Evolutionary conservation across 2,888 invertebrate genomes (phyloP), one percentile per base, ranked within the genome.

Genomic region (Alentia gelatinosa): DNA sequence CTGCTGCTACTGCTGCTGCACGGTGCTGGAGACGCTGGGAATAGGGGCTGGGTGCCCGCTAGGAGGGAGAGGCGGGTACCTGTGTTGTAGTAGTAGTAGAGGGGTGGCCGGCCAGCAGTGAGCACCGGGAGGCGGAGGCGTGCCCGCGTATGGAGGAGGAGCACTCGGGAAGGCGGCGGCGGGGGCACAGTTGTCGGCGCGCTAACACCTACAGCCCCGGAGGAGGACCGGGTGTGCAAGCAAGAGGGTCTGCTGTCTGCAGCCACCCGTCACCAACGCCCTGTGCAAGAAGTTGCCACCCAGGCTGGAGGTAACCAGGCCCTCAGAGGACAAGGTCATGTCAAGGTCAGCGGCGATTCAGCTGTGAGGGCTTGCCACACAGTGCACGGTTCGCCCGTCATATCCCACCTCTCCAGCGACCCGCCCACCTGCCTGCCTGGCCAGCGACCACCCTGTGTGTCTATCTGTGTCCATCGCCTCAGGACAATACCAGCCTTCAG

Each of bases 21-120:
- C 26, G 12, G 68, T 12, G 33, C 23, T 19, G 68, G 33, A 9
- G 68, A 30, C 30, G 68, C 3, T 30, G 68, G 12, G 47, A 19
- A 7, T 7, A 47, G 47, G 47, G 47, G 47, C 7, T 12, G 9
- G 19, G 7, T 12, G 30, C 68, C 26, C 30, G 26, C 68, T 30
- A 26, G 30, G 68, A 26, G 68, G 68, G 30, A 68, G 68, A 9
- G 68, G 30, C 33, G 68, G 68, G 3, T 68, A 68, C 68, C 68
- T 68, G 68, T 30, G n/a, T 68, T 68, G 68, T 68, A n/a, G 68
- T 68, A 12, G 68, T 68, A 68, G 68, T 68, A 30, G 68, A 56
- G 56, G 56, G 56, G 68, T 68, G 68, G 68, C 26, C 33, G 68
- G 68, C 68, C 68, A 68, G 12, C 0, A 26, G 12, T 12, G 15